Evolutionary conservation across 2,113 vertebrate species (phyloP).

Genomic region (Corapipo altera): DNA sequence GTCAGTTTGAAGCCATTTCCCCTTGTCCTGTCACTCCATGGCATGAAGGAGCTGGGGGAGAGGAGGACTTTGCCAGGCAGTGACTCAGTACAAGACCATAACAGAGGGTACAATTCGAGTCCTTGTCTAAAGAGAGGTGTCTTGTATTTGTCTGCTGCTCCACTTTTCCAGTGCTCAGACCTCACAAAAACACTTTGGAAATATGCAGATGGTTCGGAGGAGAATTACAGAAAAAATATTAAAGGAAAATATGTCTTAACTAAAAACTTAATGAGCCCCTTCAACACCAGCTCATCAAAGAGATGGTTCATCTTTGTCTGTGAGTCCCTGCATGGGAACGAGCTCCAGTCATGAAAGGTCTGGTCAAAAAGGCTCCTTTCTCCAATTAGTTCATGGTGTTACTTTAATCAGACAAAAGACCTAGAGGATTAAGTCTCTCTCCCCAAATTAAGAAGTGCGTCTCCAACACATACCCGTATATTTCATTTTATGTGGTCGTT

Average conservation of each 20-base stretch:
- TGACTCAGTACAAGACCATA: background rate
- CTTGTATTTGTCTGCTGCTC: background rate
- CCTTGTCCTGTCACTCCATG: background rate
- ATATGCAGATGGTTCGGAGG: background rate
- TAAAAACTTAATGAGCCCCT: background rate
- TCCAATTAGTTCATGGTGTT: background rate
- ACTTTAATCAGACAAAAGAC: background rate
- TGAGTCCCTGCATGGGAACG: background rate
- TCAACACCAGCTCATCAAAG: background rate
- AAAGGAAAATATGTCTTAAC: background rate
- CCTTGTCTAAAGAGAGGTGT: background rate
- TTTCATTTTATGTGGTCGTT: slow-evolving; percentile 13
- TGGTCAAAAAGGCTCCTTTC: background rate
- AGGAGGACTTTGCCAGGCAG: background rate
- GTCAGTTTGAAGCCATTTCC: background rate
- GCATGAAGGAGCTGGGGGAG: background rate
- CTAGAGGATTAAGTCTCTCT: background rate
- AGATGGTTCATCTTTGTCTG: background rate
- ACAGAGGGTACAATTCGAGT: background rate
- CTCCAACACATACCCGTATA: background rate
- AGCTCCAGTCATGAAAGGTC: background rate
- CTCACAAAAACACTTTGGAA: background rate
- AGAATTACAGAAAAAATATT: background rate
- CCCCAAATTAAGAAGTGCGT: background rate
- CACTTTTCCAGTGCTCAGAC: background rate